Percentiles rank a stretch among this genome's conserved stretches.
phyloP scores from a whole-genome alignment of 2,888 invertebrate genomes.

The Heteropelma amictum region DNA sequence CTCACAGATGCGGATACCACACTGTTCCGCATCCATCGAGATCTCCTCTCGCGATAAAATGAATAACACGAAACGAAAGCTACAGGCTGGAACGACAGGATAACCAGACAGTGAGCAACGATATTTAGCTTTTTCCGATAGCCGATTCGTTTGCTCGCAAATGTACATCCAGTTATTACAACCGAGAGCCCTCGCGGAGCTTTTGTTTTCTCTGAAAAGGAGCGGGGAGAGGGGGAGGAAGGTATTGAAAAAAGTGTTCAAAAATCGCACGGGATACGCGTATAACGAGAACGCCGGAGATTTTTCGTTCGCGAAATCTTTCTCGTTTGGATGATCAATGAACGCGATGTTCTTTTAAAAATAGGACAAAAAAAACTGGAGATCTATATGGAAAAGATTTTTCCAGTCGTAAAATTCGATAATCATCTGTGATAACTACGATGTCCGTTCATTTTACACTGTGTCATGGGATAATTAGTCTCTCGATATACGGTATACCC shows the following conservation, averaged over 20 bases:
- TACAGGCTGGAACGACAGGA: conserved; percentile 52
- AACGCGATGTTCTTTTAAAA: too few relatives aligned
- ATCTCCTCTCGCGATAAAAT: conserved; percentile 64
- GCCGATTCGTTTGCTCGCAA: conserved; percentile 56
- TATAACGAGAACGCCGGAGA: background rate
- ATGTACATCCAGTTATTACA: conserved; percentile 43
- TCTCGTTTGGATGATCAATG: too few relatives aligned
- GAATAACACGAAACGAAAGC: conserved; percentile 67
- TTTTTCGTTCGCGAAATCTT: too few relatives aligned
- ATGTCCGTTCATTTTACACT: too few relatives aligned
- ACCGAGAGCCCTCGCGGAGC: conserved; percentile 27
- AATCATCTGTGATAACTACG: too few relatives aligned
- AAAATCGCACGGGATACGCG: too few relatives aligned
- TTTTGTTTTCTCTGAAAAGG: conserved; percentile 13
- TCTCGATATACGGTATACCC: too few relatives aligned
- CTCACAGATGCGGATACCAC: background rate
- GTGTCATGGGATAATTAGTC: too few relatives aligned
- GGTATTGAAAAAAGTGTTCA: background rate
- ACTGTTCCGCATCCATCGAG: conserved; percentile 13
- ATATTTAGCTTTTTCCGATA: conserved; percentile 75
- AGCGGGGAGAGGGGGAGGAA: background rate
- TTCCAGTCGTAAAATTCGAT: too few relatives aligned
- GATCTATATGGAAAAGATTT: too few relatives aligned
- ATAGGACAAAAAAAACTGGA: too few relatives aligned
- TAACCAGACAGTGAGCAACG: conserved; percentile 56